Percentiles rank a stretch among this genome's conserved stretches.
phyloP scores from a whole-genome alignment of 2,113 vertebrate genomes.

The Fukomys damarensis region DNA sequence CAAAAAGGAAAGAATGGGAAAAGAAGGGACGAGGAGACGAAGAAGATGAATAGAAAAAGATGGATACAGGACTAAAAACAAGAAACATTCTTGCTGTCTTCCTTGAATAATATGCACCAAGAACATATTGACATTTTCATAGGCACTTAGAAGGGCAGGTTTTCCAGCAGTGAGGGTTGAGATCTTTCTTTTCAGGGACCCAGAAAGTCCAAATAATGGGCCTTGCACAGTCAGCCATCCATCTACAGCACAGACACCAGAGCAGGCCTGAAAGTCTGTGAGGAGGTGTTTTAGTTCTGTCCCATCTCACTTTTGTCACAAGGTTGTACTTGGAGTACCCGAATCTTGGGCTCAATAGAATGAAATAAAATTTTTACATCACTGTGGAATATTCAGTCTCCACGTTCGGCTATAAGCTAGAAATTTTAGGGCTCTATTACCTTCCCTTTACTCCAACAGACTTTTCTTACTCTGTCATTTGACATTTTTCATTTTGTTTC shows the following conservation, averaged over 20 bases:
- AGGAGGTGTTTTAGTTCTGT: neutral
- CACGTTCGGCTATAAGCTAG: neutral
- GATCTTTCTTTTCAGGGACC: neutral
- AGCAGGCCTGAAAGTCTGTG: neutral
- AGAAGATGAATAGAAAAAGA: neutral
- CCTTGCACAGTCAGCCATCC: neutral
- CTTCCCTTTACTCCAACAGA: neutral
- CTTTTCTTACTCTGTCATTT: constrained; percentile 1
- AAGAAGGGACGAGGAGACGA: neutral
- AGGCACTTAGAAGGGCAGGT: neutral
- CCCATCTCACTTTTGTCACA: neutral
- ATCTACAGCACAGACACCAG: neutral
- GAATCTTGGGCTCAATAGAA: neutral
- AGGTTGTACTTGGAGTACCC: neutral
- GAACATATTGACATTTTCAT: neutral
- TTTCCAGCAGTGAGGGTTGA: neutral
- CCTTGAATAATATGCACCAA: neutral
- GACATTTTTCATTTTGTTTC: constrained; percentile 17
- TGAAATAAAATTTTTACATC: neutral
- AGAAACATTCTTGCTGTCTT: neutral
- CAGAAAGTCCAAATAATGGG: neutral
- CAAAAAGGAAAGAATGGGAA: neutral
- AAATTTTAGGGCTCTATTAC: neutral
- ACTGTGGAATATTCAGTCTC: neutral
- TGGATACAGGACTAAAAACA: neutral